phyloP scores from a whole-genome alignment of 2,113 vertebrate species.

The Syngnathoides biaculeatus region DNA sequence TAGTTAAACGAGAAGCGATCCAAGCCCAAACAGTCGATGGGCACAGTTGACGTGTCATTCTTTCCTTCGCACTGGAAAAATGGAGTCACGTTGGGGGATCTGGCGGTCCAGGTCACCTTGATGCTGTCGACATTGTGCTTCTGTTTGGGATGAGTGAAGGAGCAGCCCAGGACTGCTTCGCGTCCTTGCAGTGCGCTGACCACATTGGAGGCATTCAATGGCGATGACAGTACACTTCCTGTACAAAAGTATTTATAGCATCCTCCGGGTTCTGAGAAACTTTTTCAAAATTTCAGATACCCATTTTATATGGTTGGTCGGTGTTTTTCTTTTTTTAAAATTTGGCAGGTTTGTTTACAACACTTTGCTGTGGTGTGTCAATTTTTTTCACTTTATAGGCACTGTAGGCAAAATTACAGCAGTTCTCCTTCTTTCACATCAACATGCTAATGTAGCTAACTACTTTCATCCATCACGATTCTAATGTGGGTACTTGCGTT shows the following conservation, averaged over 20 bases:
- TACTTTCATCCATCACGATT: too few species aligned
- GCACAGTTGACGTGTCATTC: background rate
- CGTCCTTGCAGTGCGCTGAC: slow-evolving; percentile 22
- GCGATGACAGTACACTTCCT: background rate
- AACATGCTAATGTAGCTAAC: too few species aligned
- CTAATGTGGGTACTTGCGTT: too few species aligned
- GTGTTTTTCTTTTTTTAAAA: too few species aligned
- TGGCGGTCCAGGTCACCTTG: slow-evolving; percentile 1
- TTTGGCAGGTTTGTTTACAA: too few species aligned
- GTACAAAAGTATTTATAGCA: background rate
- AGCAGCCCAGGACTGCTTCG: slow-evolving; percentile 29
- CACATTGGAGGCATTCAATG: background rate
- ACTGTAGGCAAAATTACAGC: too few species aligned
- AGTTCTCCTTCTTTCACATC: too few species aligned
- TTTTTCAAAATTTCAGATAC: too few species aligned
- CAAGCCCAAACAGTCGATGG: accelerated
- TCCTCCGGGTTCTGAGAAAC: too few species aligned
- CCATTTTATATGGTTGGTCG: too few species aligned
- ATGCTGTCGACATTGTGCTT: background rate
- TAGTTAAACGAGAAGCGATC: background rate
- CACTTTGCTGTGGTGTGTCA: too few species aligned
- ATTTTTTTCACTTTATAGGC: too few species aligned
- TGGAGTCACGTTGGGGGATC: accelerated
- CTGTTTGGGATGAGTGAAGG: background rate
- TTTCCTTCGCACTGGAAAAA: slow-evolving; percentile 12